Evolutionary conservation across 1,140 invertebrate genomes (phyloP).

Genomic region (Neodiprion pinetum): DNA sequence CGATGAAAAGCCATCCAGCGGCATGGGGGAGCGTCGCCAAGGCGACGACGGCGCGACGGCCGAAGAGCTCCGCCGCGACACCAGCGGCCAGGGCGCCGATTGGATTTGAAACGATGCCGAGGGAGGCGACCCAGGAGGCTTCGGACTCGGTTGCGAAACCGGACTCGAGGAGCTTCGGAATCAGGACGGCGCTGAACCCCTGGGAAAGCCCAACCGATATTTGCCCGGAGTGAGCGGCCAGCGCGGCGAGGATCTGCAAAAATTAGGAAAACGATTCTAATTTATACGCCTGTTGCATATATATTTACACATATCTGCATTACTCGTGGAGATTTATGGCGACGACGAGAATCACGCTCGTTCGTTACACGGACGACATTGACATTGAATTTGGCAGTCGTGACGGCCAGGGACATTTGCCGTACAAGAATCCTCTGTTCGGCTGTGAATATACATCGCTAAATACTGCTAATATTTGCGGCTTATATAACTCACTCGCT

Average conservation of each 20-base stretch:
- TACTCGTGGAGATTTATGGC: too few species aligned
- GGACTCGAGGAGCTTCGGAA: slow-evolving; percentile 69
- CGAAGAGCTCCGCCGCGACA: slow-evolving; percentile 71
- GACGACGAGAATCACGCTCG: too few species aligned
- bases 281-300: neutral
- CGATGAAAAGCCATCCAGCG: slow-evolving; percentile 78
- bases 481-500: too few species aligned
- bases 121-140: slow-evolving; percentile 75
- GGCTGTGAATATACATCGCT: too few species aligned
- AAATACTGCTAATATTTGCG: too few species aligned
- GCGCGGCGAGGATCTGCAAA: slow-evolving; percentile 70
- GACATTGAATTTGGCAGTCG: too few species aligned
- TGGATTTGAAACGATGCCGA: slow-evolving; percentile 77
- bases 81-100: slow-evolving; percentile 74
- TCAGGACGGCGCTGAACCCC: slow-evolving; percentile 75
- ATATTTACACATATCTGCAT: too few species aligned
- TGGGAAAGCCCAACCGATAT: slow-evolving; percentile 78
- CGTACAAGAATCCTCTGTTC: too few species aligned
- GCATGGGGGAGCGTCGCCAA: slow-evolving; percentile 76
- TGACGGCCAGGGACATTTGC: too few species aligned
- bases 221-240: slow-evolving; percentile 75
- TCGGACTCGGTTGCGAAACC: slow-evolving; percentile 65
- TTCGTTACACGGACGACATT: too few species aligned
- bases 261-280: neutral
- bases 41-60: slow-evolving; percentile 75